Base-by-base conservation (phyloP, 2,888 invertebrate genomes). In the Pyrocoelia pectoralis region DNA sequence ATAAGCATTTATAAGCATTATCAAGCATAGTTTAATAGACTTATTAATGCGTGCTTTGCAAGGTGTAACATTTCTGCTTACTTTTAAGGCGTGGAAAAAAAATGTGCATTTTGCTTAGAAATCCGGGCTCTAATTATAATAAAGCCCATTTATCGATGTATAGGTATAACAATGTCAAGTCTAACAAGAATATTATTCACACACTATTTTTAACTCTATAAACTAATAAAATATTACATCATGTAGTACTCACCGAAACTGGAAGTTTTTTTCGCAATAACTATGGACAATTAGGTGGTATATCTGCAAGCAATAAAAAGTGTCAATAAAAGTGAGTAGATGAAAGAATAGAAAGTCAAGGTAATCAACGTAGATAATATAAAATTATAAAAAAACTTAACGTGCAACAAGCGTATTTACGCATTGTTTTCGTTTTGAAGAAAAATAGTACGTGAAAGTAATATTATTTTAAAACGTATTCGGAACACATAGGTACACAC, bases 341-440 rank as follows among this genome's bases (percentile, higher is more conserved):
- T 18, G 17, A 46, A 18, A 17, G n/a, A 17, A 46, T 46, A 46
- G 46, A 46, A 46, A 46, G 46, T 46, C 46, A 46, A 46, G 46
- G 46, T 18, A 17, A 46, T n/a, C 17, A 46, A 46, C 10, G 17
- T 17, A 46, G 10, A 17, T 15, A 17, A 46, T 46, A 15, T 46
- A 10, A 5, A 46, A 9, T 18, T 8, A 6, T 33, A 33, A 2
- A n/a, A 33, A 33, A 24, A 24, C 24, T 33, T n/a, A 33, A 33
- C n/a, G 33, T 33, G 33, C 33, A 33, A 33, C 2, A 8, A 33
- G 33, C 33, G 33, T 33, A 33, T 33, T 33, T 33, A 33, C 33
- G 33, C 33, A 33, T 33, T 33, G 33, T 33, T 10, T 33, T 33
- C 33, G 33, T 10, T 33, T 33, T 33, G n/a, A 33, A 33, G 33